Evolutionary conservation across 2,113 vertebrate genomes (phyloP), one percentile per base, ranked within the genome.

Genomic region (Xenopus borealis): DNA sequence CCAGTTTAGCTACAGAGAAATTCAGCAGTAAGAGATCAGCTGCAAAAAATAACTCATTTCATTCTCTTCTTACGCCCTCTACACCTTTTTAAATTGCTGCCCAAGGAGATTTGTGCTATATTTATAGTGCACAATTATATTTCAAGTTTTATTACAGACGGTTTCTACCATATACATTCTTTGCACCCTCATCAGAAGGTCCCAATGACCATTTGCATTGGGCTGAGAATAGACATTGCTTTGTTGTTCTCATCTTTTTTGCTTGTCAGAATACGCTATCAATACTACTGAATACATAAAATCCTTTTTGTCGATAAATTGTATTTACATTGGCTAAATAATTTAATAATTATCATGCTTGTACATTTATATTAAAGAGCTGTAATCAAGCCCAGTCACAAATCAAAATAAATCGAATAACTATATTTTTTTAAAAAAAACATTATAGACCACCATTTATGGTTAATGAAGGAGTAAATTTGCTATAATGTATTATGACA

Each of bases 1-100:
- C 19, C 73, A 53, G 45, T 69, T 69, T 75, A 62, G 66, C 57
- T 75, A 44, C 57, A 62, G 58, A 69, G 66, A 75, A 58, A 62
- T 69, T 61, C 66, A 23, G 65, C 61, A 33, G 27, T 62, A 69
- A 69, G 13, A 75, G 17, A 75, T 69, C 66, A 62, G 59, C 40
- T 75, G 44, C 45, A 75, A 62, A 75, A 75, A 61, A 73, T 50
- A 75, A 62, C 64, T 67, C 23, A 12, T 40, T 47, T 66, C 17
- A 12, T 45, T 59, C 14, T 46, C 4, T 20, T 20, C 63, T 66
- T 58, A 14, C 62, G 19, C 52, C 64, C 63, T 66, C 18, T 17
- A 46, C 62, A 66, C 14, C 58, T 23, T 61, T 61, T 23, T 23
- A 17, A 20, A 23, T 33, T 30, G 63, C 18, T 27, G 13, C 63